phyloP scores from a whole-genome alignment of 2,888 invertebrate genomes.

The Ormyrus labotus region DNA sequence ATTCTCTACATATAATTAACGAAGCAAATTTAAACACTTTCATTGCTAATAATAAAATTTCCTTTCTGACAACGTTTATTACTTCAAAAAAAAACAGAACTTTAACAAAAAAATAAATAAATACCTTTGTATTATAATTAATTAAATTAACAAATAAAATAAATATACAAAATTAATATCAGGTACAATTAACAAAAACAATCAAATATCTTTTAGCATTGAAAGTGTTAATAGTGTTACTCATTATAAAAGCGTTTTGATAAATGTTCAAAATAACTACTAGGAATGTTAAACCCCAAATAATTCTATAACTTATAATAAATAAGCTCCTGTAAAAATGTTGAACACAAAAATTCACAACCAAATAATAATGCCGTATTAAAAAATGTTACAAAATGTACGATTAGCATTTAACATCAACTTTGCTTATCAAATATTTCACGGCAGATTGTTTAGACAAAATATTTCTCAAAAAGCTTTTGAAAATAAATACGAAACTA shows the following conservation, averaged over 20 bases:
- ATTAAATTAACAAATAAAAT: conserved; percentile 21
- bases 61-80: no score
- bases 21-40: no score
- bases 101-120: no score
- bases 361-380: conserved; percentile 6
- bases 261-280: background rate
- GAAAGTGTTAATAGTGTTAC: no score
- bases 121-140: no score
- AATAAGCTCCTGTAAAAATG: conserved; percentile 4
- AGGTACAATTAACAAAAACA: no score
- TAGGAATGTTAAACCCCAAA: conserved; percentile 21
- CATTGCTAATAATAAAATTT: no score
- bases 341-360: conserved; percentile 13
- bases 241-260: background rate
- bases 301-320: conserved; percentile 4
- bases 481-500: background rate
- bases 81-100: no score
- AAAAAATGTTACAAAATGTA: conserved; percentile 6
- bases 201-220: no score
- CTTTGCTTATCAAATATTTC: background rate
- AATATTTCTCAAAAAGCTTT: conserved; percentile 13
- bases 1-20: conserved; percentile 3
- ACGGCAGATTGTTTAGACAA: conserved; percentile 7
- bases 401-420: conserved; percentile 8
- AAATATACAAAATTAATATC: background rate